These are phyloP conservation scores for Brachionus sp. DNA, from an alignment of 1,140 invertebrate species.

Conservation along the genomic window DNA sequence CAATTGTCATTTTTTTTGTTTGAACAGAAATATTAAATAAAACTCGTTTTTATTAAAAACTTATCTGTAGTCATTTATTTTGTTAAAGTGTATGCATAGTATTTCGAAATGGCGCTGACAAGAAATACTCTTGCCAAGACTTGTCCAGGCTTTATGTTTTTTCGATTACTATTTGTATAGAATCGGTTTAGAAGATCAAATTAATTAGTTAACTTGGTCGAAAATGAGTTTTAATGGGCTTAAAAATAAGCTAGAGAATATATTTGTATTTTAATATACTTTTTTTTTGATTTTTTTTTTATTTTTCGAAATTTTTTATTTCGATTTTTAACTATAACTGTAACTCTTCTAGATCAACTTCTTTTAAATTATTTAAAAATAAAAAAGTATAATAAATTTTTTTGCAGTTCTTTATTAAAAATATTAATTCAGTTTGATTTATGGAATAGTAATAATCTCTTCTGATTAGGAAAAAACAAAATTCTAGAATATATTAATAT, in stretches of 20 bases:
- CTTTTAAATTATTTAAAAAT: not conserved
- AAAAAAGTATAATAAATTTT: not conserved
- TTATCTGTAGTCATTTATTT: not conserved
- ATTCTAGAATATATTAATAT: too few species aligned
- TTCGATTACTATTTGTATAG: not conserved
- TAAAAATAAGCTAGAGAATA: not conserved
- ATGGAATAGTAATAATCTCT: too few species aligned
- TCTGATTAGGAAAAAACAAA: too few species aligned
- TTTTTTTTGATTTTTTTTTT: not conserved
- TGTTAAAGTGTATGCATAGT: not conserved
- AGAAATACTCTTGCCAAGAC: not conserved
- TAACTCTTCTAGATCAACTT: not conserved
- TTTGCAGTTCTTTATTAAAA: not conserved
- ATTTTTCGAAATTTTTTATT: not conserved
- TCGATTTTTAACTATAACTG: slow-evolving; percentile 2
- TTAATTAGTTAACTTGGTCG: not conserved
- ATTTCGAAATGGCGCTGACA: not conserved
- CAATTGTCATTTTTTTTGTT: slow-evolving; percentile 33
- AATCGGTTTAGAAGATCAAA: not conserved
- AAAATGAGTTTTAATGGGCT: not conserved
- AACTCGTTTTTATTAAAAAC: slow-evolving; percentile 33
- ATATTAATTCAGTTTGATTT: too few species aligned
- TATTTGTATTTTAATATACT: not conserved
- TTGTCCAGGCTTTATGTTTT: not conserved
- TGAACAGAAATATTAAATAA: slow-evolving; percentile 37